A percentile compares a stretch with the other conserved stretches of the same genome.
These are phyloP conservation scores for Strigamia transsilvanica DNA, from an alignment of 2,888 invertebrate species.

Conservation along the genomic window DNA sequence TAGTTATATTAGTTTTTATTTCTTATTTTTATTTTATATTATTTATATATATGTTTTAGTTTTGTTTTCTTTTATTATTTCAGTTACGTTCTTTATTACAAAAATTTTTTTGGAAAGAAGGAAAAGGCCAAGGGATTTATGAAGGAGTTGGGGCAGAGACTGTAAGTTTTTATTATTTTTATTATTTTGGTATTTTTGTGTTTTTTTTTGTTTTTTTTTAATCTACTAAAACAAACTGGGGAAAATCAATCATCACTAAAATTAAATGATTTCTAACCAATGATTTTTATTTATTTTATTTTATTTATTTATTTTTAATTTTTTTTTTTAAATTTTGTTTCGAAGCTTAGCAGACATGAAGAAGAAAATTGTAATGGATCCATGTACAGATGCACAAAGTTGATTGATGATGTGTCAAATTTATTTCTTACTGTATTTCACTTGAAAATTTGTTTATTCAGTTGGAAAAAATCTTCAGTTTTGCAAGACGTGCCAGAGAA, in stretches of 20 bases:
- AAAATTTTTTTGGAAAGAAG: conserved; percentile 55
- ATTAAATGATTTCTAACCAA: not conserved
- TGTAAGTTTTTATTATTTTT: conserved; percentile 54
- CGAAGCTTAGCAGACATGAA: conserved; percentile 4
- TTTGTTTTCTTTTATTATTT: conserved; percentile 48
- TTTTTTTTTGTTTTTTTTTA: not conserved
- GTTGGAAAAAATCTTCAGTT: conserved; percentile 95
- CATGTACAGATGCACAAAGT: conserved; percentile 41
- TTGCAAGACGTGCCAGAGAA: conserved; percentile 66
- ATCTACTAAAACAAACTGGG: not conserved
- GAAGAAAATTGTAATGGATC: not conserved
- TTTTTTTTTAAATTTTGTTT: conserved; percentile 14
- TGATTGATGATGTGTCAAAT: conserved; percentile 34
- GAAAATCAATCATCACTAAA: not conserved
- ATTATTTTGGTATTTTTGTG: not conserved
- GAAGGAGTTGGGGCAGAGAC: conserved; percentile 50
- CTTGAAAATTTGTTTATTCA: conserved; percentile 62
- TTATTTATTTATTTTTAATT: not conserved
- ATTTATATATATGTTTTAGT: too few relatives aligned
- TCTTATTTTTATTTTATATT: not conserved
- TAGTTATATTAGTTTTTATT: not conserved
- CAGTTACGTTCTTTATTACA: conserved; percentile 55
- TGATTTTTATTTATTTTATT: not conserved
- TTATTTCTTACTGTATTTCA: conserved; percentile 15
- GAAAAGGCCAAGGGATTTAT: conserved; percentile 52